A percentile compares a stretch with the other conserved stretches of the same genome.
phyloP scores from a whole-genome alignment of 2,797 vertebrate species.

The Furcifer pardalis region DNA sequence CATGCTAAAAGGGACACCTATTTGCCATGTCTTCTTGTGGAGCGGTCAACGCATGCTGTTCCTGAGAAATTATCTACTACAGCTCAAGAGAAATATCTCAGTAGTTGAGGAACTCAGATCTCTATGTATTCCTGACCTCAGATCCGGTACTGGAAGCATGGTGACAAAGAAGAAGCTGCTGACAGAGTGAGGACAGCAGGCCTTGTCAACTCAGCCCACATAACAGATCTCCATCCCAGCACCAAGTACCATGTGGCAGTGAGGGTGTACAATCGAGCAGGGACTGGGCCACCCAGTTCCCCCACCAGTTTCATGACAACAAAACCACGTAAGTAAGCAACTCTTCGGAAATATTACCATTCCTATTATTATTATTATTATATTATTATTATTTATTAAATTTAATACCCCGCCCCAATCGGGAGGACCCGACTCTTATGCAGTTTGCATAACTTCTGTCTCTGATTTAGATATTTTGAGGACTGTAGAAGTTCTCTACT shows the following conservation, averaged over 20 bases:
- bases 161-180: conserved; percentile 92
- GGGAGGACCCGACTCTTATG: too few species aligned
- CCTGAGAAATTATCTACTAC: background rate
- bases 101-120: background rate
- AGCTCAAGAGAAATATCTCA: background rate
- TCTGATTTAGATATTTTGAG: too few species aligned
- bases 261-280: conserved; percentile 93
- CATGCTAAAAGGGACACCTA: background rate
- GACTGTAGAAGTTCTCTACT: background rate
- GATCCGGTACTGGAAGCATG: conserved; percentile 96
- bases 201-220: conserved; percentile 83
- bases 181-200: conserved; percentile 92
- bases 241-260: conserved; percentile 92
- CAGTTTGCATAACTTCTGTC: background rate
- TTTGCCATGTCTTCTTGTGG: background rate
- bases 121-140: conserved; percentile 46
- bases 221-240: conserved; percentile 87
- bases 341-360: too few species aligned
- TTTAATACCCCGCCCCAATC: too few species aligned
- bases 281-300: conserved; percentile 89
- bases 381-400: too few species aligned
- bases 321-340: conserved; percentile 87
- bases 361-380: too few species aligned
- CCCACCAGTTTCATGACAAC: conserved; percentile 86
- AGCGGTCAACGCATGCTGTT: background rate